phyloP scores from a whole-genome alignment of 2,113 vertebrate genomes.

The Podarcis cretensis region DNA sequence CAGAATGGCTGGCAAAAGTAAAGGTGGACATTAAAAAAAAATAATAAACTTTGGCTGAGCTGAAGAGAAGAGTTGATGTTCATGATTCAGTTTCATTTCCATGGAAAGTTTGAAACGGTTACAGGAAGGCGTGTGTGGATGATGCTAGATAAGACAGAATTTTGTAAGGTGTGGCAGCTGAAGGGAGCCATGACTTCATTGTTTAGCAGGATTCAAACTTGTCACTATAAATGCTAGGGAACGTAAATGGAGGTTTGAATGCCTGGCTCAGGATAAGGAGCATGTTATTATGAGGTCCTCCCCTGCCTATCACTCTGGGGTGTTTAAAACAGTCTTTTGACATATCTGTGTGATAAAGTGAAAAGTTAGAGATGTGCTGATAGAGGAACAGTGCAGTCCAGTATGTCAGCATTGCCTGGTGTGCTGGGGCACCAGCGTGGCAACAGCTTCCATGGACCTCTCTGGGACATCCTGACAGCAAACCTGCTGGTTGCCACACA shows the following conservation, averaged over 20 bases:
- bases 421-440: too few relatives aligned
- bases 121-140: background rate
- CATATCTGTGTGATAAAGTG: background rate
- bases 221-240: background rate
- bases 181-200: background rate
- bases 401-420: too few relatives aligned
- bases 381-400: background rate
- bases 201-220: background rate
- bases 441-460: too few relatives aligned
- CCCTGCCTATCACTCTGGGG: background rate
- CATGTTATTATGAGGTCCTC: background rate
- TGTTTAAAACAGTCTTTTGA: slow-evolving; percentile 8
- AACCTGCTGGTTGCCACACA: too few relatives aligned
- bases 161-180: background rate
- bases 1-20: background rate
- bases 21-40: too few relatives aligned
- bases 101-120: too few relatives aligned
- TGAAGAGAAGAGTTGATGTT: background rate
- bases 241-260: background rate
- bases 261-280: background rate
- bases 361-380: background rate
- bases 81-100: background rate
- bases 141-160: background rate
- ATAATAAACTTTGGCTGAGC: background rate
- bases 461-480: background rate